Evolutionary conservation across 2,888 invertebrate genomes (phyloP), one percentile per base, ranked within the genome.

Genomic region (Caenorhabditis macrosperma): DNA sequence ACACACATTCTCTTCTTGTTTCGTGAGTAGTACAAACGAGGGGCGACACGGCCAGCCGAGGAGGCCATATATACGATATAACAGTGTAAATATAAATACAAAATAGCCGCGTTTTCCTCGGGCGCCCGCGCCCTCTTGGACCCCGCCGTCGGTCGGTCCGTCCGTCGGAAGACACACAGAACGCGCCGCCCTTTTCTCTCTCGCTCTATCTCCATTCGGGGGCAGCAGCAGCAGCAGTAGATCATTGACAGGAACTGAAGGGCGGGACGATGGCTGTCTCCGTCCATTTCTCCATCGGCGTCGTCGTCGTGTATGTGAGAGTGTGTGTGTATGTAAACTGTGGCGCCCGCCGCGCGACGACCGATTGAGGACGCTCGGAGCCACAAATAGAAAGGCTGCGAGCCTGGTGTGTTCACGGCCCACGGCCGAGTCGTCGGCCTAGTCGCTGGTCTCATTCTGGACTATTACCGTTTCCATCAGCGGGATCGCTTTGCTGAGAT

Each of bases 311-410:
- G 69, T 69, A 60, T 60, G 60, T 50, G 60, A 52, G 38, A 52
- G 69, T 69, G 67, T 69, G 38, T 69, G 54, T 71, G 61, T 69
- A 69, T 69, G 61, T 71, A 71, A 71, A 71, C 71, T 71, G 63
- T 63, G 71, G 61, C 61, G 71, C 61, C 67, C 24, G 63, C 63
- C 71, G 61, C 52, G 61, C 71, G 61, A n/a, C n/a, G n/a, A 60
- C 59, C 69, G 59, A 68, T 68, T 68, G 68, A 71, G 61, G 60
- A 61, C 61, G 33, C 44, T 41, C 54, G 55, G 71, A 71, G 71
- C 71, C 63, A 71, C 63, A 71, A 71, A 71, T 71, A 71, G 71
- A 61, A 33, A 35, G 67, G 46, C 22, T 44, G 38, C 9, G 64
- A 50, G 52, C 33, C 46, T 61, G 15, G 35, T 30, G 15, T 52